Evolutionary conservation across 2,797 vertebrate species (phyloP), one percentile per base, ranked within the genome.

Genomic region (Pelodytes ibericus): DNA sequence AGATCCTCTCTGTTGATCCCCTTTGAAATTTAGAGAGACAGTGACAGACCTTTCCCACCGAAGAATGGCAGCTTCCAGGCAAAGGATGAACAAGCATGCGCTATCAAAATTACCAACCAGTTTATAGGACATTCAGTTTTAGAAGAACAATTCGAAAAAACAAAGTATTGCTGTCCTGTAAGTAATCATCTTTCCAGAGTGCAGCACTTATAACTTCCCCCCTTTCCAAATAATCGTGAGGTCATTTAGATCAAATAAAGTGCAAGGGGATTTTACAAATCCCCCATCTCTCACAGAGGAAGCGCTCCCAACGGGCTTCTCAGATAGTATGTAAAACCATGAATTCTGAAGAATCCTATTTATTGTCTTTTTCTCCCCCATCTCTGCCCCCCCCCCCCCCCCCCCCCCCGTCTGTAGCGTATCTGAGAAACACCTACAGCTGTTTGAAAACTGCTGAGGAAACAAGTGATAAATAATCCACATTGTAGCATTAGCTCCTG

Each of bases 391-490:
- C 18, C 25, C 61, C 29, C 20, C 24, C 18, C 25, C 61, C 29
- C 20, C n/a, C n/a, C 24, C 18, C 25, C 61, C 29, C 20, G n/a
- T 63, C 63, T 66, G 63, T 47, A 47, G 5, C 7, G 49, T 65
- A 61, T 47, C 62, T 51, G 61, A 74, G 64, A 74, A 74, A 74
- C 61, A 74, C 61, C 71, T 74, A 74, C 71, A 41, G 64, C 61
- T 59, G 31, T 65, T 65, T 74, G 61, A 49, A 74, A 74, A 49
- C 22, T 49, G 71, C 71, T 39, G 62, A 66, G 30, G 33, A 59
- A 66, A 65, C 66, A 67, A 57, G 39, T 59, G 64, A 74, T 74
- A 74, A 74, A 58, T 67, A 74, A 74, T 74, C 62, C 58, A 58
- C 62, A 47, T 44, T 74, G 62, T 47, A 67, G 30, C 51, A 47